Conservation (phyloP, 2,797 vertebrate genomes). For the Silurus lanzhouensis region DNA sequence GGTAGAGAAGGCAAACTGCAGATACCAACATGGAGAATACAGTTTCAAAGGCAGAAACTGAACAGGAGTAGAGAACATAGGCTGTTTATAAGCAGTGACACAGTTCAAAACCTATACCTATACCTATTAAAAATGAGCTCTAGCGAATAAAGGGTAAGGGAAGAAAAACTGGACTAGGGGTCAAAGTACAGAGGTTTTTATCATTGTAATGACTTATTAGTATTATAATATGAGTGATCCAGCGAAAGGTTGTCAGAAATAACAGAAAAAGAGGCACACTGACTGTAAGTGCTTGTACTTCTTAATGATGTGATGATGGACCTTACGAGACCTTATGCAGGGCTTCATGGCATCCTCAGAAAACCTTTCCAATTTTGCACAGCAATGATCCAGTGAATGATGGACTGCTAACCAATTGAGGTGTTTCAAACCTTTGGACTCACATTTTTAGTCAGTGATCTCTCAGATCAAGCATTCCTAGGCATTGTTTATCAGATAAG, state of each 20-base stretch:
- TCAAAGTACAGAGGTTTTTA: background rate
- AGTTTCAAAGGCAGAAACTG: background rate
- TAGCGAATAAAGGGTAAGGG: background rate
- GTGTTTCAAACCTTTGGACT: background rate
- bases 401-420: background rate
- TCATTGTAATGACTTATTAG: no score
- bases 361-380: background rate
- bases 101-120: background rate
- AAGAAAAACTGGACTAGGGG: background rate
- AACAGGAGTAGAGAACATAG: background rate
- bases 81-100: background rate
- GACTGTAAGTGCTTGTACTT: background rate
- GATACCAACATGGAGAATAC: background rate
- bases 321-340: background rate
- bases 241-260: background rate
- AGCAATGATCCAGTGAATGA: background rate
- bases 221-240: background rate
- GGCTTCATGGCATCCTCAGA: background rate
- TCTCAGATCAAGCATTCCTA: background rate
- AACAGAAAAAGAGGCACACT: background rate
- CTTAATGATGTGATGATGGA: background rate
- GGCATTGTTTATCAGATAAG: background rate
- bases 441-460: background rate
- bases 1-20: background rate
- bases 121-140: background rate